Conservation (phyloP, 2,888 invertebrate species). For the Cheilosia vernalis region DNA sequence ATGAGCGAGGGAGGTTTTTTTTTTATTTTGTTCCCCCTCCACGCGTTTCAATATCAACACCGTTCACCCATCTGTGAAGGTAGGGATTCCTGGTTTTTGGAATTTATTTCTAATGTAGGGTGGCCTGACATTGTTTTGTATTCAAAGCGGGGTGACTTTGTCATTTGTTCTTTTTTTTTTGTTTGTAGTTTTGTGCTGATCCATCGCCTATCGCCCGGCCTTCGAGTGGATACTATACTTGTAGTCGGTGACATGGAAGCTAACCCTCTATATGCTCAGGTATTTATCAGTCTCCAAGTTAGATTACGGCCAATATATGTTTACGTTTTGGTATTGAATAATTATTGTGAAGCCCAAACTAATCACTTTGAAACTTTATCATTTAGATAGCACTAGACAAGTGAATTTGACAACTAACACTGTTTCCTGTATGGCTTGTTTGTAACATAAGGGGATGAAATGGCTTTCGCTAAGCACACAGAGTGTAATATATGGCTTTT, state of each 20-base stretch:
- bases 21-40: neutral
- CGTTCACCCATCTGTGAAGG: neutral
- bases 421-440: no score
- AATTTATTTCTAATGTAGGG: conserved; percentile 17
- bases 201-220: conserved; percentile 8
- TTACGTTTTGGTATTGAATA: neutral
- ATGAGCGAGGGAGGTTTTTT: neutral
- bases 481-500: no score
- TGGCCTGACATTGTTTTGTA: conserved; percentile 28
- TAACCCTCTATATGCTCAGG: conserved; percentile 15
- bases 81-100: neutral
- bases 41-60: conserved; percentile 5
- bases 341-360: neutral
- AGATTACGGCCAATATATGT: neutral
- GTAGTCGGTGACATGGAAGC: conserved; percentile 12
- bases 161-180: neutral
- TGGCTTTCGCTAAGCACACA: no score
- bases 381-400: no score
- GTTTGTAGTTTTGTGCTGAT: conserved; percentile 19
- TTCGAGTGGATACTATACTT: conserved; percentile 22
- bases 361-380: no score
- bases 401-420: no score
- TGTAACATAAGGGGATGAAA: no score
- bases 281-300: neutral
- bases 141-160: conserved; percentile 6